Conservation (phyloP, 2,888 invertebrate species). For the Myopa tessellatipennis region DNA sequence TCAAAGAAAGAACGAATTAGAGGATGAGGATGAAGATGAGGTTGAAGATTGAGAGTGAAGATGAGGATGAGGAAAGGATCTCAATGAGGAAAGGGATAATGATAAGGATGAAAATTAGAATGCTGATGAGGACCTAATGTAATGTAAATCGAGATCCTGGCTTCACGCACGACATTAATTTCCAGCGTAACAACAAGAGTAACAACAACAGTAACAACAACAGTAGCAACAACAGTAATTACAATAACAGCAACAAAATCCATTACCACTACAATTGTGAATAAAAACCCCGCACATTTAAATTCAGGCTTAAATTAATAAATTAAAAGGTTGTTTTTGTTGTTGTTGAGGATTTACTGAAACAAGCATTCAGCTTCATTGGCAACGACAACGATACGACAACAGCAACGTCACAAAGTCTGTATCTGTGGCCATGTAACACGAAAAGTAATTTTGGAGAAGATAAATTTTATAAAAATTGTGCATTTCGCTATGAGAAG, state of each 20-base stretch:
- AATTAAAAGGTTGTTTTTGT: conserved; percentile 29
- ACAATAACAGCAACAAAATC: background rate
- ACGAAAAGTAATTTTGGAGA: conserved; percentile 23
- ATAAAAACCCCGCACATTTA: conserved; percentile 16
- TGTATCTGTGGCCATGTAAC: conserved; percentile 2
- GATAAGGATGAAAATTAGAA: background rate
- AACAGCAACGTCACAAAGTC: background rate
- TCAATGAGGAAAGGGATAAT: background rate
- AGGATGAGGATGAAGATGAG: too few relatives aligned
- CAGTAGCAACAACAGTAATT: background rate
- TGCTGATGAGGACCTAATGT: background rate
- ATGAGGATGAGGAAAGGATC: background rate
- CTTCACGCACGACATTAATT: background rate
- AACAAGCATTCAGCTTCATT: conserved; percentile 18
- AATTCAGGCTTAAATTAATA: conserved; percentile 36
- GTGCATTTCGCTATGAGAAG: conserved; percentile 2
- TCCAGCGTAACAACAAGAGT: background rate
- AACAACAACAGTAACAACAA: background rate
- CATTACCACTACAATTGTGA: background rate
- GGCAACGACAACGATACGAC: background rate
- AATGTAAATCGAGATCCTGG: background rate
- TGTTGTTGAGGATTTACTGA: conserved; percentile 11
- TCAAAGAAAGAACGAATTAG: too few relatives aligned
- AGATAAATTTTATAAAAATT: conserved; percentile 27
- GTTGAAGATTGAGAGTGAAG: too few relatives aligned